Evolutionary conservation across 2,888 invertebrate genomes (phyloP), one percentile per base, ranked within the genome.

Genomic region (Diaprepes abbreviatus): DNA sequence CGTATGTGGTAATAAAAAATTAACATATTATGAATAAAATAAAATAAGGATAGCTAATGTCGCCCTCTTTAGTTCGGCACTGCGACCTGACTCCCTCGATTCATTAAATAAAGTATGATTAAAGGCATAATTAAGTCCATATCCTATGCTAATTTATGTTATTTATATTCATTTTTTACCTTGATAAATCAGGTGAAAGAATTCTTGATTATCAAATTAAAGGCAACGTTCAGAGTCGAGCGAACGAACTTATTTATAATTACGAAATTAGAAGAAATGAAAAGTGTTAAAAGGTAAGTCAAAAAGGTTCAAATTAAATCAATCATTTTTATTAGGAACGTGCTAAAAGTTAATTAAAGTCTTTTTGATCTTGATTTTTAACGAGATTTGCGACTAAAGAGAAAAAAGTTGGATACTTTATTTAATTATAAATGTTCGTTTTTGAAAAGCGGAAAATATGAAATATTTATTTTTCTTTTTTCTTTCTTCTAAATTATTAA

Each of bases 211-310:
- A 40, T 16, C 17, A 40, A 40, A 40, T 40, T 17, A 40, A 6
- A 16, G 1, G 9, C 17, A 9, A 40, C 40, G 7, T 40, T 2
- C n/a, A 40, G 17, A 19, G 17, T 1, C 16, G 10, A 17, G 9
- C 40, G 40, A 17, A 17, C 14, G 40, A 40, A 43, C 1, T 21
- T 19, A 19, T 43, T 19, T 21, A 19, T 43, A 43, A 43, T 43
- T 43, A 43, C 43, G 4, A 2, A 43, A 43, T 43, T 43, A 21
- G 5, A n/a, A 43, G 43, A 21, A 43, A 43, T n/a, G 43, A 43
- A 43, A 43, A 19, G 43, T 43, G 43, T 43, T 40, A n/a, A 48
- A 48, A 48, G 24, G 24, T 24, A 43, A 48, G 24, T 48, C n/a
- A 24, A 48, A 48, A 28, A 48, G 48, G 14, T 9, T 12, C 12